Percentiles rank a stretch among this genome's conserved stretches.
phyloP scores from a whole-genome alignment of 2,797 vertebrate species.

The Odontamblyopus rebecca region DNA sequence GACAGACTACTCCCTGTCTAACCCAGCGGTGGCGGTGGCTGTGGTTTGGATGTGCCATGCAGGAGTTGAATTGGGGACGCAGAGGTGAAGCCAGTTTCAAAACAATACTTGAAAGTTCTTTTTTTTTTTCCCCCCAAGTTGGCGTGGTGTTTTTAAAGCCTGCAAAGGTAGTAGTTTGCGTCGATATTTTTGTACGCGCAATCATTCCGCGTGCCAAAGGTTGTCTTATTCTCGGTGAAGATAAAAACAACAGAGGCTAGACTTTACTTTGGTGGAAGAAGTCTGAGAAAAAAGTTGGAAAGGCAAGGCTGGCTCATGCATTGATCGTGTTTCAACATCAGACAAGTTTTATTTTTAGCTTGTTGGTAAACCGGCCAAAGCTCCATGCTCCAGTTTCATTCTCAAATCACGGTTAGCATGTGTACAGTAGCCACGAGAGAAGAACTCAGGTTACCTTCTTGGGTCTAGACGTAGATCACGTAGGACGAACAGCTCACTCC shows the following conservation, averaged over 20 bases:
- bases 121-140: slow-evolving; percentile 13
- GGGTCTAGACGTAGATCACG: neutral
- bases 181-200: slow-evolving; percentile 46
- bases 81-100: slow-evolving; percentile 29
- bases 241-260: slow-evolving; percentile 22
- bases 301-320: slow-evolving; percentile 51
- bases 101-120: slow-evolving; percentile 11
- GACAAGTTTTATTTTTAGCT: slow-evolving; percentile 60
- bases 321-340: slow-evolving; percentile 68
- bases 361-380: slow-evolving; percentile 52
- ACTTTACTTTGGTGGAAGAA: slow-evolving; percentile 27
- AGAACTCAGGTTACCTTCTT: neutral
- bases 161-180: slow-evolving; percentile 50
- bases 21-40: slow-evolving; percentile 29
- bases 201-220: slow-evolving; percentile 27
- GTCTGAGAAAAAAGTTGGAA: slow-evolving; percentile 30
- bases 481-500: neutral
- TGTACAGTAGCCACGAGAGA: slow-evolving; percentile 9
- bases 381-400: slow-evolving; percentile 39
- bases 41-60: neutral
- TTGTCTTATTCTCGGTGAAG: slow-evolving; percentile 42
- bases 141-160: slow-evolving; percentile 36
- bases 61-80: slow-evolving; percentile 26
- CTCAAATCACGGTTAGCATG: slow-evolving; percentile 24
- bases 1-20: neutral